phyloP scores from a whole-genome alignment of 2,888 invertebrate genomes.

The Chymomyza fuscimana region DNA sequence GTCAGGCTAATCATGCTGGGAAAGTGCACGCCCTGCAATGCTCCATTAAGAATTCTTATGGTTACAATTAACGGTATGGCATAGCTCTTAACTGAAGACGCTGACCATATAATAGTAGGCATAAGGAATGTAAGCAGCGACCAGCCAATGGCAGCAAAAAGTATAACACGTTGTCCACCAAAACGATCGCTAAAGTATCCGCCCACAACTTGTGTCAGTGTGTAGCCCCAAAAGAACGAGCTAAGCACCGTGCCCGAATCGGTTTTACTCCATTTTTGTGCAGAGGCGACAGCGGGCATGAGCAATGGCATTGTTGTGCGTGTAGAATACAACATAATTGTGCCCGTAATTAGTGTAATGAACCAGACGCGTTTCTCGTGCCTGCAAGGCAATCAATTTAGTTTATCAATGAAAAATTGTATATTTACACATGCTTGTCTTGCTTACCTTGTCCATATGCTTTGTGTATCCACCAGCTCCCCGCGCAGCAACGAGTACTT shows the following conservation, averaged over 20 bases:
- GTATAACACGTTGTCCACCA: slow-evolving; percentile 84
- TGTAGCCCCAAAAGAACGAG: slow-evolving; percentile 88
- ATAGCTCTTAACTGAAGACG: slow-evolving; percentile 74
- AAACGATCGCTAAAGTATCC: slow-evolving; percentile 83
- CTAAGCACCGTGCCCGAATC: slow-evolving; percentile 86
- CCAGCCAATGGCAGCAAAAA: slow-evolving; percentile 83
- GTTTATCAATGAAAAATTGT: not conserved
- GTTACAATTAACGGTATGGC: slow-evolving; percentile 82
- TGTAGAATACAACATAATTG: slow-evolving; percentile 84
- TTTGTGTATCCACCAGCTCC: slow-evolving; percentile 79
- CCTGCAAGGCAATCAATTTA: slow-evolving; percentile 62
- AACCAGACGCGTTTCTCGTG: slow-evolving; percentile 83
- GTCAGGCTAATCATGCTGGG: slow-evolving; percentile 86
- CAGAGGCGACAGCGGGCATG: slow-evolving; percentile 83
- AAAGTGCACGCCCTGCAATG: slow-evolving; percentile 85
- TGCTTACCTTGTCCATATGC: slow-evolving; percentile 78
- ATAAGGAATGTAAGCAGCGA: slow-evolving; percentile 81
- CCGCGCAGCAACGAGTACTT: slow-evolving; percentile 79
- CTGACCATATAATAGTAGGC: slow-evolving; percentile 81
- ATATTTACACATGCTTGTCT: not conserved
- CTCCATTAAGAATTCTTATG: slow-evolving; percentile 83
- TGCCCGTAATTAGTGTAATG: slow-evolving; percentile 83
- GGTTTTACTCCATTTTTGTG: slow-evolving; percentile 85
- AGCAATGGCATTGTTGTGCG: slow-evolving; percentile 85
- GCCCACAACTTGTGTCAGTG: slow-evolving; percentile 83